Conservation (phyloP, 1,140 invertebrate genomes). For the Telenomus remus region DNA sequence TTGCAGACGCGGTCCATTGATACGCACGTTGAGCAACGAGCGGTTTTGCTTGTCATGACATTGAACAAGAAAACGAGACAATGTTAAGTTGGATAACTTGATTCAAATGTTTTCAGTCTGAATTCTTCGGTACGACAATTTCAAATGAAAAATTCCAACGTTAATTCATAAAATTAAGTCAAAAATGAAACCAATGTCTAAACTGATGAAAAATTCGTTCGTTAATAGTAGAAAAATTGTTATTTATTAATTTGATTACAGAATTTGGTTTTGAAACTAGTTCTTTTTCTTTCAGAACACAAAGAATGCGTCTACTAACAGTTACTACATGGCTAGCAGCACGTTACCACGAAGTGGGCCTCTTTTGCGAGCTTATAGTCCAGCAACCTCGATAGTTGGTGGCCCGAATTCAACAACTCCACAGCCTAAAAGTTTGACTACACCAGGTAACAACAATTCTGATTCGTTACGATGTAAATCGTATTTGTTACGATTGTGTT, state of each 20-base stretch:
- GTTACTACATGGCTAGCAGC: slow-evolving; percentile 80
- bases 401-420: slow-evolving; percentile 66
- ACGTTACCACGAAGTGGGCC: slow-evolving; percentile 80
- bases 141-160: too few species aligned
- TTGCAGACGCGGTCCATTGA: slow-evolving; percentile 23
- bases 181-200: too few species aligned
- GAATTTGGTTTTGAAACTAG: too few species aligned
- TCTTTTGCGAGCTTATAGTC: slow-evolving; percentile 81
- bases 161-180: too few species aligned
- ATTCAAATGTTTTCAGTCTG: not conserved
- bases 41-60: slow-evolving; percentile 33
- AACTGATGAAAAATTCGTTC: too few species aligned
- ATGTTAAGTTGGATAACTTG: not conserved
- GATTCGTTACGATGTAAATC: too few species aligned
- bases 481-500: too few species aligned
- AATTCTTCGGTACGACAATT: too few species aligned
- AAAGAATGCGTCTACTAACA: slow-evolving; percentile 70
- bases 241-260: too few species aligned
- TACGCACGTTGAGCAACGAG: slow-evolving; percentile 25
- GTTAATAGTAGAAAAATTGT: too few species aligned
- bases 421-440: slow-evolving; percentile 66
- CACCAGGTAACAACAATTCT: slow-evolving; percentile 63
- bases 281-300: slow-evolving; percentile 69
- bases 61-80: slow-evolving; percentile 37
- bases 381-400: slow-evolving; percentile 74